These are phyloP conservation scores for Nesometra sesokonis DNA, from an alignment of 35 echinoderm and acorn worm genomes.

Conservation along the genomic window DNA sequence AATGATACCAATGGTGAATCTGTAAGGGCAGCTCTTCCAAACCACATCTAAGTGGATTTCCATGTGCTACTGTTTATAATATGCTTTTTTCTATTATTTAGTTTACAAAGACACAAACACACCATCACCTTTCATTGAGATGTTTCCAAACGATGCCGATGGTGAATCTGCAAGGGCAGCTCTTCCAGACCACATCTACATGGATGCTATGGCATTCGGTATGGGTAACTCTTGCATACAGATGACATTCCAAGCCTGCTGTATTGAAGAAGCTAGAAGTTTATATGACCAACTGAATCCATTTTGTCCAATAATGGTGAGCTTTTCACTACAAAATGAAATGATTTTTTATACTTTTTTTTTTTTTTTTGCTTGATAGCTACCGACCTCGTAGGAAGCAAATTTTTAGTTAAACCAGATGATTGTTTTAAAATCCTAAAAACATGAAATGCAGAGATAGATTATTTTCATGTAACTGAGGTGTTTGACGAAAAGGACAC, in stretches of 20 bases:
- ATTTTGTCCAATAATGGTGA: constrained; percentile 78
- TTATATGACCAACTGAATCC: constrained; percentile 91
- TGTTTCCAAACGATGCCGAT: constrained; percentile 59
- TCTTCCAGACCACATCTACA: constrained; percentile 82
- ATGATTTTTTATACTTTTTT: too few species aligned
- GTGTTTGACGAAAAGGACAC: too few species aligned
- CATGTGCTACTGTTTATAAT: too few species aligned
- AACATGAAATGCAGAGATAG: too few species aligned
- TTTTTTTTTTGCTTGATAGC: too few species aligned
- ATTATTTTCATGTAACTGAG: too few species aligned
- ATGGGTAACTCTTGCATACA: constrained; percentile 86
- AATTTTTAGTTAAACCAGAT: too few species aligned
- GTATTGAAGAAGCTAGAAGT: constrained; percentile 67
- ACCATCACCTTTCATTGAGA: constrained; percentile 73
- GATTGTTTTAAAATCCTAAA: too few species aligned
- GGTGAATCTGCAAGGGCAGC: constrained; percentile 63
- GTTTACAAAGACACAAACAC: constrained; percentile 98
- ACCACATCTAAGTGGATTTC: neutral
- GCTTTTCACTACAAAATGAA: too few species aligned
- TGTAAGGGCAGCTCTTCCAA: neutral
- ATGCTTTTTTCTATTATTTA: constrained; percentile 3
- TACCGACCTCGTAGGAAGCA: too few species aligned
- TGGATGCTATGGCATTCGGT: constrained; percentile 97
- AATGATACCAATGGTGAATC: constrained; percentile 71
- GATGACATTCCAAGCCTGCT: constrained; percentile 93